Conservation (phyloP, 2,113 vertebrate species). For the Aythya baeri region DNA sequence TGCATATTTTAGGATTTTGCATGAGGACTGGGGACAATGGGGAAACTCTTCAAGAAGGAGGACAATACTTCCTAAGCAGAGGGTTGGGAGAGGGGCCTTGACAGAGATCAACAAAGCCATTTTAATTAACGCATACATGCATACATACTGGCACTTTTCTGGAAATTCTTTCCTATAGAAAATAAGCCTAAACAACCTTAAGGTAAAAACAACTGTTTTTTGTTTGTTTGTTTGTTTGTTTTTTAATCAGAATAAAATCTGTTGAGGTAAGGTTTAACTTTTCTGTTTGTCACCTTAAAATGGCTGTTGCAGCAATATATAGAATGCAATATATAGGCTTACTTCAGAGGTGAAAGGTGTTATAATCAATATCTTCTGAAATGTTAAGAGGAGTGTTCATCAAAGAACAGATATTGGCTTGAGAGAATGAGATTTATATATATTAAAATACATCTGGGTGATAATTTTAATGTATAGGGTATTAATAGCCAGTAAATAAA, state of each 20-base stretch:
- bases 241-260: background rate
- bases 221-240: background rate
- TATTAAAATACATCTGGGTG: background rate
- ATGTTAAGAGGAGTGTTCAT: background rate
- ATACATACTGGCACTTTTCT: background rate
- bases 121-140: background rate
- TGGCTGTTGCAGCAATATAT: background rate
- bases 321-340: background rate
- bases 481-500: background rate
- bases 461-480: background rate
- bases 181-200: background rate
- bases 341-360: background rate
- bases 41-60: background rate
- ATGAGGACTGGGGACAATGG: background rate
- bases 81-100: background rate
- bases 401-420: background rate
- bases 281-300: background rate
- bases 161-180: background rate
- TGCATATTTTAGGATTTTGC: background rate
- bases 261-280: background rate
- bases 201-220: background rate
- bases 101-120: background rate
- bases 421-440: background rate
- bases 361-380: background rate
- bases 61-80: background rate